phyloP scores from a whole-genome alignment of 2,113 vertebrate genomes.

The Macroglossus sobrinus region DNA sequence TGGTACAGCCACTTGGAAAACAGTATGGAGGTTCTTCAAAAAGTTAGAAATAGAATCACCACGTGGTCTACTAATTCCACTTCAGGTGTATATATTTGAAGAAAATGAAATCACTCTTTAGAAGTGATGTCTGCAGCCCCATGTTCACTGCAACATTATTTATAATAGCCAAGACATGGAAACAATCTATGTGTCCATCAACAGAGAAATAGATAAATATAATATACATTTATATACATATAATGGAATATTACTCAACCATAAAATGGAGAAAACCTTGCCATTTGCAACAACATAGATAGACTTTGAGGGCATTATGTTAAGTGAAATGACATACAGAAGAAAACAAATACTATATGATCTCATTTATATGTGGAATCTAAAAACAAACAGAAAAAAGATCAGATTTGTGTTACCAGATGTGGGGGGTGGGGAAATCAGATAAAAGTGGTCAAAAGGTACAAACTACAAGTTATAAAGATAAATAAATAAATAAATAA shows the following conservation, averaged over 20 bases:
- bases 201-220: neutral
- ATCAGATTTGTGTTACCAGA: neutral
- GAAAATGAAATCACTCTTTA: neutral
- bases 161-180: neutral
- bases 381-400: neutral
- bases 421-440: rapidly evolving
- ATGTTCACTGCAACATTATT: neutral
- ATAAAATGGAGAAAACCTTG: neutral
- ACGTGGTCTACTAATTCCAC: neutral
- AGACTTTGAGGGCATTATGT: neutral
- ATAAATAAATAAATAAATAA: neutral
- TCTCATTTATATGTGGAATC: neutral
- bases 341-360: neutral
- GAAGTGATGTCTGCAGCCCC: neutral
- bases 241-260: neutral
- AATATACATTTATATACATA: neutral
- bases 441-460: neutral
- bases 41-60: neutral
- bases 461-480: neutral
- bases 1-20: neutral
- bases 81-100: neutral
- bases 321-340: neutral
- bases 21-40: neutral
- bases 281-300: neutral
- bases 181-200: neutral